These are phyloP conservation scores for Struthidea cinerea DNA, from an alignment of 2,113 vertebrate species.

Conservation along the genomic window DNA sequence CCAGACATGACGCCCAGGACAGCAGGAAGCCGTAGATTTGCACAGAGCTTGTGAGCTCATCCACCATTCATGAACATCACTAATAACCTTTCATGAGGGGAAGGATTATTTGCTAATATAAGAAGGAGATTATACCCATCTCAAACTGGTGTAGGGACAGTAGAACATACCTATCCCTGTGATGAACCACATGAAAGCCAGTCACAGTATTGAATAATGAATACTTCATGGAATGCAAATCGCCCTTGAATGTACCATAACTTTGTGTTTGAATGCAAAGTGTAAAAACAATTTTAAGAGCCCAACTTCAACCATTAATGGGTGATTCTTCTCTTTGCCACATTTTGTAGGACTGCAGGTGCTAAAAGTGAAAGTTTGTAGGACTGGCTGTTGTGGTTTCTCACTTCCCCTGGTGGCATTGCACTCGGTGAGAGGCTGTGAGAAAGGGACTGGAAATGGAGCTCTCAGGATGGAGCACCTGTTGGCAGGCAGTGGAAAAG, in stretches of 20 bases:
- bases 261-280: neutral
- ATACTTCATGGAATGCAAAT: rapidly evolving
- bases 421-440: rapidly evolving
- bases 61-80: neutral
- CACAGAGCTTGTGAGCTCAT: neutral
- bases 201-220: neutral
- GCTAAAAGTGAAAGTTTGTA: neutral
- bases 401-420: neutral
- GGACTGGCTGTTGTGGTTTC: neutral
- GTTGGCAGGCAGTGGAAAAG: neutral
- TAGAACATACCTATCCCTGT: neutral
- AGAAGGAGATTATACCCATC: neutral
- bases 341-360: neutral
- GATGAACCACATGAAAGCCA: neutral
- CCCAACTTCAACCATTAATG: rapidly evolving
- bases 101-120: neutral
- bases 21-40: neutral
- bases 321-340: neutral
- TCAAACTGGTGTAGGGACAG: neutral
- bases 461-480: neutral
- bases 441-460: neutral
- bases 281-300: neutral
- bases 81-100: neutral
- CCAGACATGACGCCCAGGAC: neutral
- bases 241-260: neutral